Evolutionary conservation across 1,140 invertebrate genomes (phyloP).

Genomic region (Lasaia peninsularis): DNA sequence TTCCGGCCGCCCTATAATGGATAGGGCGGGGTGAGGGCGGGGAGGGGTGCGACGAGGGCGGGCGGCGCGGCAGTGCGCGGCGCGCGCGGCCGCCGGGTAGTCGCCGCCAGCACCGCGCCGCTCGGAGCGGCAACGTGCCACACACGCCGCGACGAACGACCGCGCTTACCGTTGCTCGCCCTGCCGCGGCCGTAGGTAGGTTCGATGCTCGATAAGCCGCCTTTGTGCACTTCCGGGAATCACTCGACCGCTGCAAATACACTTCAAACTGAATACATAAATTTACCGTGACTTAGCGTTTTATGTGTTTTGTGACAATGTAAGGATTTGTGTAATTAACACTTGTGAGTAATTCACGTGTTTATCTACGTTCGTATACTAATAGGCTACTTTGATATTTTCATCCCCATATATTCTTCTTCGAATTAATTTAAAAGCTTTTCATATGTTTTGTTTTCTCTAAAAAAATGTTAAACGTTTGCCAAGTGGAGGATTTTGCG

Average conservation of each 20-base stretch:
- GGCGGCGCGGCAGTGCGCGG: slow-evolving; percentile 51
- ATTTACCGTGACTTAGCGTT: neutral
- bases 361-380: neutral
- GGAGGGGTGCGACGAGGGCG: slow-evolving; percentile 27
- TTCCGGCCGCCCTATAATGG: slow-evolving; percentile 21
- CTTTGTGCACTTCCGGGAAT: slow-evolving; percentile 1
- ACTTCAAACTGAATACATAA: neutral
- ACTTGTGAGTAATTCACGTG: slow-evolving; percentile 3
- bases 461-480: neutral
- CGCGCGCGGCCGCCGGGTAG: slow-evolving; percentile 44
- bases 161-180: neutral
- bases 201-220: slow-evolving; percentile 3
- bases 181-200: slow-evolving; percentile 9
- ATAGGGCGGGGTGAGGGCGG: slow-evolving; percentile 23
- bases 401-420: neutral
- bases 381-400: neutral
- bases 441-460: neutral
- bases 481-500: neutral
- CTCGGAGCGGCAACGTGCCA: slow-evolving; percentile 15
- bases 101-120: slow-evolving; percentile 34
- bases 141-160: slow-evolving; percentile 23
- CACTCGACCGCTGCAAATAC: neutral
- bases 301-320: neutral
- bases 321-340: neutral
- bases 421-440: neutral